Conservation (phyloP, 2,113 vertebrate genomes). For the Anguilla japonica region DNA sequence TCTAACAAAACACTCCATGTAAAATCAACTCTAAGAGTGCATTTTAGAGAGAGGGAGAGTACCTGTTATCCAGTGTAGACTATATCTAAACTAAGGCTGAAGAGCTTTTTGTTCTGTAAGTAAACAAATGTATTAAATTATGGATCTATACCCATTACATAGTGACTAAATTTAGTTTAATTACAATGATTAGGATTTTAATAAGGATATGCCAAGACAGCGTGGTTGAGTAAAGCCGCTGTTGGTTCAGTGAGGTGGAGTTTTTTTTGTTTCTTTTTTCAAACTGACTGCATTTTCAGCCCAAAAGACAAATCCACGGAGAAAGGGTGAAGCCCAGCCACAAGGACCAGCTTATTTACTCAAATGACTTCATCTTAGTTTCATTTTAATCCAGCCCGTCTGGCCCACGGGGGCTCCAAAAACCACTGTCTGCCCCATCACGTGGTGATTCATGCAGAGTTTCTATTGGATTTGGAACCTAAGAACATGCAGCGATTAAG, state of each 20-base stretch:
- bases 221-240: background rate
- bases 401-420: constrained; percentile 6
- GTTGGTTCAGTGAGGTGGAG: constrained; percentile 1
- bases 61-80: too few species aligned
- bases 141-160: too few species aligned
- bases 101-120: too few species aligned
- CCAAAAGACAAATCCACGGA: background rate
- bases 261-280: too few species aligned
- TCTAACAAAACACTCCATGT: too few species aligned
- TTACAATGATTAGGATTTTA: too few species aligned
- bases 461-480: constrained; percentile 26
- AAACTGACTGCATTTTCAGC: background rate
- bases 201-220: too few species aligned
- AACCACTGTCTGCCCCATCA: constrained; percentile 23
- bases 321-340: constrained; percentile 26
- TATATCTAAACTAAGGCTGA: too few species aligned
- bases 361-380: constrained; percentile 41
- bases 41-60: too few species aligned
- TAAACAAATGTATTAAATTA: too few species aligned
- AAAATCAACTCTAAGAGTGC: too few species aligned
- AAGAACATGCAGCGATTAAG: constrained; percentile 36
- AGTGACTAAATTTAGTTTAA: too few species aligned
- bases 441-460: constrained; percentile 9
- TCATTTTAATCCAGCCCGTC: constrained; percentile 42
- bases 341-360: constrained; percentile 29